phyloP scores from a whole-genome alignment of 1,140 invertebrate species.

The Planococcus citri region DNA sequence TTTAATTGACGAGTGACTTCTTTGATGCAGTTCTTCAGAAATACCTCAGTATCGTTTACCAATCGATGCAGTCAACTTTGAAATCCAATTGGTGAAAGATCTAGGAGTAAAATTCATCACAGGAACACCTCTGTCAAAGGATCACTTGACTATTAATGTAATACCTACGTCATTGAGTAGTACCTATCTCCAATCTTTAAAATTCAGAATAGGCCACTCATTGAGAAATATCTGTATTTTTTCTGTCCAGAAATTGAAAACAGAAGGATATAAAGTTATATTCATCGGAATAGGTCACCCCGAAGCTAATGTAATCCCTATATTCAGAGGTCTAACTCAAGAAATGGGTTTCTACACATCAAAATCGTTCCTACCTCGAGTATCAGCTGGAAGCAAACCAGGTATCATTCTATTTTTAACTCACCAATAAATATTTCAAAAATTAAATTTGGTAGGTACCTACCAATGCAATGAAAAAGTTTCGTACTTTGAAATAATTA shows the following conservation, averaged over 20 bases:
- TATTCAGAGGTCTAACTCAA: conserved; percentile 65
- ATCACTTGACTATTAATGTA: conserved; percentile 61
- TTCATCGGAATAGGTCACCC: conserved; percentile 93
- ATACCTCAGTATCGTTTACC: conserved; percentile 95
- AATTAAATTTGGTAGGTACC: neutral
- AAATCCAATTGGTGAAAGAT: conserved; percentile 81
- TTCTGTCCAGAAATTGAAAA: conserved; percentile 45
- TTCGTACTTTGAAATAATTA: conserved; percentile 38
- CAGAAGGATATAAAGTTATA: conserved; percentile 59
- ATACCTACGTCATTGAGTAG: too few species aligned
- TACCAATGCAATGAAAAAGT: too few species aligned
- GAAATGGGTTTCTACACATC: conserved; percentile 90
- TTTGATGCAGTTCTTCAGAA: conserved; percentile 63
- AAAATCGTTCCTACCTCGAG: conserved; percentile 82
- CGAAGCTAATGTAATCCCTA: conserved; percentile 64
- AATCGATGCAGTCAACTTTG: conserved; percentile 83
- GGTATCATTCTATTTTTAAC: conserved; percentile 37
- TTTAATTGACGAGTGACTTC: too few species aligned
- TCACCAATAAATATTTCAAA: neutral
- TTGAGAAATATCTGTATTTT: neutral
- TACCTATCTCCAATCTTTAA: neutral
- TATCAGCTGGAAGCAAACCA: conserved; percentile 76
- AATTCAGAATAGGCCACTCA: neutral
- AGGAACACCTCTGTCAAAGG: conserved; percentile 45
- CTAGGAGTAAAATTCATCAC: conserved; percentile 76